phyloP scores from a whole-genome alignment of 2,113 vertebrate genomes.

The Pleuronectes platessa region DNA sequence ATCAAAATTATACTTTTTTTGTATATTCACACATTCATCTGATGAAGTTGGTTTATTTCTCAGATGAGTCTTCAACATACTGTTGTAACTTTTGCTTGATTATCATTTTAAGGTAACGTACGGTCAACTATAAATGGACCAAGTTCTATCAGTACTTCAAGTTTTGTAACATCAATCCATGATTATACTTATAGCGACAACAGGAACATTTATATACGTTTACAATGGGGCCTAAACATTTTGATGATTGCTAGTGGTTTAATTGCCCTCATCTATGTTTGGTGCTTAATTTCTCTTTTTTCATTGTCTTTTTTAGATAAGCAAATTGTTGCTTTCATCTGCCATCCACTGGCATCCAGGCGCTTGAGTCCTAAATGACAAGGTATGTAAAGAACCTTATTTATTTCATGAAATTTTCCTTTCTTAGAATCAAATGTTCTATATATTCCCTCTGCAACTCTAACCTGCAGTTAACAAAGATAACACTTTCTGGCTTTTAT shows the following conservation, averaged over 20 bases:
- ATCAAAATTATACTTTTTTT: too few relatives aligned
- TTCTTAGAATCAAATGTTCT: neutral
- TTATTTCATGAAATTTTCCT: neutral
- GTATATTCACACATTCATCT: too few relatives aligned
- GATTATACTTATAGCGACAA: neutral
- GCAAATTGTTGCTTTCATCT: conserved; percentile 20
- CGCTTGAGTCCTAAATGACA: conserved; percentile 79
- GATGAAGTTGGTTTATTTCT: too few relatives aligned
- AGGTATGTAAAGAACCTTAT: conserved; percentile 58
- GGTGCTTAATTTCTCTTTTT: conserved; percentile 5
- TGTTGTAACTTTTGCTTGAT: too few relatives aligned
- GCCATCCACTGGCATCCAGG: conserved; percentile 66
- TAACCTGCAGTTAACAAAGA: too few relatives aligned
- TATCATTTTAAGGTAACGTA: too few relatives aligned
- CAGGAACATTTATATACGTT: neutral
- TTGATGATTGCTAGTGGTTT: neutral
- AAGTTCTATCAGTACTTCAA: neutral
- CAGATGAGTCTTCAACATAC: too few relatives aligned
- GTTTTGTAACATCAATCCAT: neutral
- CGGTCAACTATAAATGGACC: too few relatives aligned
- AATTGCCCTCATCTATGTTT: neutral
- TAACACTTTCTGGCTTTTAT: neutral
- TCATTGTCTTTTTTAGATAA: conserved; percentile 43
- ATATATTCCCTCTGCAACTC: too few relatives aligned
- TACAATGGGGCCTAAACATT: neutral